A percentile compares a stretch with the other conserved stretches of the same genome.
phyloP scores from a whole-genome alignment of 2,113 vertebrate genomes.

The Lutjanus erythropterus region DNA sequence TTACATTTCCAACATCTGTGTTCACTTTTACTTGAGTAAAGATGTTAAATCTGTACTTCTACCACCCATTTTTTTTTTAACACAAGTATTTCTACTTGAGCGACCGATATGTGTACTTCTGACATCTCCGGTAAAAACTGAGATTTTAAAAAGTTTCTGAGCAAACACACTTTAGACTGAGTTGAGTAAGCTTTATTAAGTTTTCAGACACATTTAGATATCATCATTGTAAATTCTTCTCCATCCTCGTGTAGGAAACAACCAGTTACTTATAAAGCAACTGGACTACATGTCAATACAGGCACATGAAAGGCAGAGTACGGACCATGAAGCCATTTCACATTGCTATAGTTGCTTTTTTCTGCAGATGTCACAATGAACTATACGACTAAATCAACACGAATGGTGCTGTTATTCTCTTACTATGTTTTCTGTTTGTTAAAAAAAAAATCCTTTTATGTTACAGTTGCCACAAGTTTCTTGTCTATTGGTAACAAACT shows the following conservation, averaged over 20 bases:
- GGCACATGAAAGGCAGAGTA: conserved; percentile 58
- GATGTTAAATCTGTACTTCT: too few relatives aligned
- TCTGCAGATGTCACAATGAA: conserved; percentile 28
- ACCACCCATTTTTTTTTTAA: too few relatives aligned
- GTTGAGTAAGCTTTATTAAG: conserved; percentile 79
- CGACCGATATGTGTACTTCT: too few relatives aligned
- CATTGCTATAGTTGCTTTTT: conserved; percentile 19
- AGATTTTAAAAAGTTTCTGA: not conserved
- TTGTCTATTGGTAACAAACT: conserved; percentile 25
- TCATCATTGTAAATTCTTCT: conserved; percentile 43
- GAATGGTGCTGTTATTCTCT: not conserved
- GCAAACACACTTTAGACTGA: conserved; percentile 18
- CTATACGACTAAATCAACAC: conserved; percentile 7
- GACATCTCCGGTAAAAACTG: too few relatives aligned
- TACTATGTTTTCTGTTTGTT: conserved; percentile 1
- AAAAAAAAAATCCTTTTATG: not conserved
- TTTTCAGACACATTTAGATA: conserved; percentile 56
- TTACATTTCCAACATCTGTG: too few relatives aligned
- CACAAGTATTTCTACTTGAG: too few relatives aligned
- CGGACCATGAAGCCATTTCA: conserved; percentile 50
- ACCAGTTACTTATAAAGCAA: conserved; percentile 70
- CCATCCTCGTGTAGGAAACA: conserved; percentile 28
- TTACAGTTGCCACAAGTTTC: conserved; percentile 21
- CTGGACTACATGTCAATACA: conserved; percentile 40
- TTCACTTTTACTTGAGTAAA: too few relatives aligned